Evolutionary conservation across 2,797 vertebrate genomes (phyloP).

Genomic region (Amblyraja radiata): DNA sequence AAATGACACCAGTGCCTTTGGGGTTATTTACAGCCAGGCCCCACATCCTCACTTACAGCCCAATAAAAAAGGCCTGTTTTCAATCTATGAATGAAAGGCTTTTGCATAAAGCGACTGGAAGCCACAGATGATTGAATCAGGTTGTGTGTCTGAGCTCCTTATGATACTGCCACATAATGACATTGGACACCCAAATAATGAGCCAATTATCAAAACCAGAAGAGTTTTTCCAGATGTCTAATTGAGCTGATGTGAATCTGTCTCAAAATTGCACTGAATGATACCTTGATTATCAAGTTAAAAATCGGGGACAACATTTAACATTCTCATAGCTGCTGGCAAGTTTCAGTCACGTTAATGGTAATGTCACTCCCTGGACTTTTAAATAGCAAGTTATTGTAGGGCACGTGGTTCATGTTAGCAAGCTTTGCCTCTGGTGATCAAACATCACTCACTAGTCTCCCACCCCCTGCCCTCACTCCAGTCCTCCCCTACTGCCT

Average conservation of each 20-base stretch:
- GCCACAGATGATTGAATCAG: constrained; percentile 33
- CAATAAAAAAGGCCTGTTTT: constrained; percentile 35
- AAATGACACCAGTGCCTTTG: background rate
- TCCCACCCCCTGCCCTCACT: background rate
- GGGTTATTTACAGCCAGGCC: background rate
- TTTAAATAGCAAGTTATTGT: background rate
- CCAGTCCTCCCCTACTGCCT: background rate
- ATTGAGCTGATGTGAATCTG: constrained; percentile 30
- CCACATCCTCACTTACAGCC: constrained; percentile 15
- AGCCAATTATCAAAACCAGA: constrained; percentile 37
- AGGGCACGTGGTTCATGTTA: background rate
- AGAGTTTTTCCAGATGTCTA: constrained; percentile 32
- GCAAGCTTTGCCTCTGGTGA: background rate
- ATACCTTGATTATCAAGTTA: constrained; percentile 4
- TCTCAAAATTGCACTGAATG: constrained; percentile 14
- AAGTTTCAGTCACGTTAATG: background rate
- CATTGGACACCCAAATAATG: constrained; percentile 32
- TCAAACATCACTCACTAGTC: background rate
- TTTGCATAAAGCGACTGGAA: constrained; percentile 14
- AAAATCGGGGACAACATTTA: background rate
- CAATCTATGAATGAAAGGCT: background rate
- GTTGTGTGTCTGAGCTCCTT: constrained; percentile 7
- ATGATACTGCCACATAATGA: background rate
- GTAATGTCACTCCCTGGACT: background rate
- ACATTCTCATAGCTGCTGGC: background rate